These are phyloP conservation scores for Variabilichromis moorii DNA, from an alignment of 2,113 vertebrate genomes.

Conservation along the genomic window DNA sequence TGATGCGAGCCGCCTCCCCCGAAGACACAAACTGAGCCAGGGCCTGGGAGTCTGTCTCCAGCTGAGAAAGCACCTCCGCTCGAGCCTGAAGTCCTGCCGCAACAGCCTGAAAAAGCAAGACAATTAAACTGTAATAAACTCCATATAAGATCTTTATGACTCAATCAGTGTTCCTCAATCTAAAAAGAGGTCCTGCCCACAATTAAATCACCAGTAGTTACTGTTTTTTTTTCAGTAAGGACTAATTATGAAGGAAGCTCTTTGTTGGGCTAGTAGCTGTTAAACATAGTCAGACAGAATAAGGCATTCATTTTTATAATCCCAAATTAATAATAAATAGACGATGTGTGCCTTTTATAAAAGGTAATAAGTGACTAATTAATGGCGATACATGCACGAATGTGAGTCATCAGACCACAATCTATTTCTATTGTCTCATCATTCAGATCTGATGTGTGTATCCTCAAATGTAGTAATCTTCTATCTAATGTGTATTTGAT, in stretches of 20 bases:
- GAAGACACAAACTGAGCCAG: constrained; percentile 84
- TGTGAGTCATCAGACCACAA: not conserved
- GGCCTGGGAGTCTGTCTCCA: constrained; percentile 80
- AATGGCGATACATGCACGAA: not conserved
- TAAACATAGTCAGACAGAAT: not conserved
- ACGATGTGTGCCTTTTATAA: not conserved
- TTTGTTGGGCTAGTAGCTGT: not conserved
- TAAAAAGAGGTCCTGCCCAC: not conserved
- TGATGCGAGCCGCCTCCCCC: constrained; percentile 86
- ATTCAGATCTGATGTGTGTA: not conserved
- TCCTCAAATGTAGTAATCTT: not conserved
- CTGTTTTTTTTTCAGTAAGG: not conserved
- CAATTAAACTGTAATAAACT: not conserved
- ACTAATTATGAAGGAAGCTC: not conserved
- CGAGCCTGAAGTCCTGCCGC: constrained; percentile 72
- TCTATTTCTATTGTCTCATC: not conserved
- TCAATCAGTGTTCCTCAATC: not conserved
- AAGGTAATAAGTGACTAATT: not conserved
- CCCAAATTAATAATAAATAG: not conserved
- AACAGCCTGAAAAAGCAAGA: constrained; percentile 60
- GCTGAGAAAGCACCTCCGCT: constrained; percentile 60
- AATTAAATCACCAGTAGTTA: not conserved
- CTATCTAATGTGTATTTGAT: not conserved
- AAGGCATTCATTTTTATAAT: not conserved
- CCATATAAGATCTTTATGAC: not conserved